These are phyloP conservation scores for Maniola jurtina DNA, from an alignment of 1,140 invertebrate species.

Conservation along the genomic window DNA sequence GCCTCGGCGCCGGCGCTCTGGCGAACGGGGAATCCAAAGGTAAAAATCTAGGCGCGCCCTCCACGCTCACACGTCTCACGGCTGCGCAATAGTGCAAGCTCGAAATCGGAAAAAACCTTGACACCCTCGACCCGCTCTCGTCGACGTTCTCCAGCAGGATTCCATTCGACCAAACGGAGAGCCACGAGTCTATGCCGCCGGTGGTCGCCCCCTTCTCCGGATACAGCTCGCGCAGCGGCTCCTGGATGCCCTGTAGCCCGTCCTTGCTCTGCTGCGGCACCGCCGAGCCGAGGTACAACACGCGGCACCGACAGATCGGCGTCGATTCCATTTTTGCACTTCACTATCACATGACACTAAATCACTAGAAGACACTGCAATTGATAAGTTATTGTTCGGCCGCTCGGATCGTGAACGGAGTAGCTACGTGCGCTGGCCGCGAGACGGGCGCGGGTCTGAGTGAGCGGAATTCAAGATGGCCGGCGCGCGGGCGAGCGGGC, in stretches of 20 bases:
- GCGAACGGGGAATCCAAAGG: constrained; percentile 98
- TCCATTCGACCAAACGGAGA: constrained; percentile 98
- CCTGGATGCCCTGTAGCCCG: constrained; percentile 98
- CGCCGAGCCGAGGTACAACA: constrained; percentile 98
- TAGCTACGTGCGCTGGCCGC: constrained; percentile 59
- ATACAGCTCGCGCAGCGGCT: constrained; percentile 97
- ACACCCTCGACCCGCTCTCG: constrained; percentile 95
- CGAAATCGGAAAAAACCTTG: constrained; percentile 98
- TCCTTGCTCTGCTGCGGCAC: constrained; percentile 99
- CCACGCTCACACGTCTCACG: constrained; percentile 89
- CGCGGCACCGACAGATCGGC: constrained; percentile 96
- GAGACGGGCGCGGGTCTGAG: constrained; percentile 68
- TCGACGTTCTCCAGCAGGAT: constrained; percentile 97
- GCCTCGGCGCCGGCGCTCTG: constrained; percentile 88
- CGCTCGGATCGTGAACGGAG: constrained; percentile 45
- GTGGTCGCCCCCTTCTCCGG: constrained; percentile 93
- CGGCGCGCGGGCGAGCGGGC: constrained; percentile 34
- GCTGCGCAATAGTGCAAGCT: constrained; percentile 98
- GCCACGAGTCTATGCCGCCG: constrained; percentile 97
- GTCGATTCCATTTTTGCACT: constrained; percentile 84
- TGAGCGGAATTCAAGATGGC: constrained; percentile 77
- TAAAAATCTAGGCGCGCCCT: constrained; percentile 91
- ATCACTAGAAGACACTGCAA: constrained; percentile 57
- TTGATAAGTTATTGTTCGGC: constrained; percentile 40
- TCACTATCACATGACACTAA: constrained; percentile 74